phyloP scores from a whole-genome alignment of 2,888 invertebrate genomes.

The Noctua comes region DNA sequence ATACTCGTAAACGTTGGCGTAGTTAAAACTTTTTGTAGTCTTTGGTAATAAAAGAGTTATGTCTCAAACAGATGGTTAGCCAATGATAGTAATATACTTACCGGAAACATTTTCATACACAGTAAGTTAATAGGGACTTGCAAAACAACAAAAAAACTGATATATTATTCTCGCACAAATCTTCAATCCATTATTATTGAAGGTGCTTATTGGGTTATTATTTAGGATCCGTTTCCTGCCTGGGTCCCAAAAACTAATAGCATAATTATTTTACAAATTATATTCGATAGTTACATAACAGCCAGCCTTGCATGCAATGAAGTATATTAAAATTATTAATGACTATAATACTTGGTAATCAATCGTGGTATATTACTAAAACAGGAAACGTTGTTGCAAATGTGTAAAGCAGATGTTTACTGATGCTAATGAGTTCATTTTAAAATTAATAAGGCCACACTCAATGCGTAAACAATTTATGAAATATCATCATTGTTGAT shows the following conservation, averaged over 20 bases:
- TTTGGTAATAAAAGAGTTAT: not conserved
- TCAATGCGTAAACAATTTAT: not conserved
- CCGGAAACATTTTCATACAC: not conserved
- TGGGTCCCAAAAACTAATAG: not conserved
- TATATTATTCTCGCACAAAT: not conserved
- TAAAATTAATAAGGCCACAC: not conserved
- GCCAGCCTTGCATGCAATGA: conserved; percentile 24
- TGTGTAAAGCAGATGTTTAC: conserved; percentile 70
- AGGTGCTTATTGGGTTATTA: not conserved
- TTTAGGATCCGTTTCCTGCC: not conserved
- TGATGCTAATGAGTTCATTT: conserved; percentile 43
- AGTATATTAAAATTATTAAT: conserved; percentile 49
- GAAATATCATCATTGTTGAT: not conserved
- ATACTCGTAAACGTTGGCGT: not conserved
- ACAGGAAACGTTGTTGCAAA: conserved; percentile 56
- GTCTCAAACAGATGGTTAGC: not conserved
- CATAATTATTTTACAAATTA: not conserved
- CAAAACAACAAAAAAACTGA: not conserved
- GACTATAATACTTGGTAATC: conserved; percentile 52
- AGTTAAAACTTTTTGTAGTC: accelerated
- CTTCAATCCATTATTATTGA: not conserved
- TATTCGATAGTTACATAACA: not conserved
- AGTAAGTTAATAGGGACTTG: not conserved
- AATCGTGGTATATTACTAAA: conserved; percentile 53
- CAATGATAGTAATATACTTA: not conserved